Conservation (phyloP, 2,797 vertebrate species). For the Euthynnus affinis region DNA sequence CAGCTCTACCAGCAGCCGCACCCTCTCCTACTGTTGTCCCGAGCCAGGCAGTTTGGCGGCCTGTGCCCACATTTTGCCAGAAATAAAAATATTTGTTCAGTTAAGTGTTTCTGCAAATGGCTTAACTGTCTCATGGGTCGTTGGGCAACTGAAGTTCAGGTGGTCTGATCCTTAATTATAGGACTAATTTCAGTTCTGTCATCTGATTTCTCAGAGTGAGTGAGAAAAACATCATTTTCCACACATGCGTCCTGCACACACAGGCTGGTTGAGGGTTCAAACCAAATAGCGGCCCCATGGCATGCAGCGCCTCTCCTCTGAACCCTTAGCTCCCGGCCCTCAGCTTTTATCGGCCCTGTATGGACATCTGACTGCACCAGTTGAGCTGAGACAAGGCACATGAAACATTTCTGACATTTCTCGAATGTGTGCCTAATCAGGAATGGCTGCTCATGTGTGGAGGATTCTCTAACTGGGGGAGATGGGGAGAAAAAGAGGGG, state of each 20-base stretch:
- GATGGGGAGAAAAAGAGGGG: constrained; percentile 7
- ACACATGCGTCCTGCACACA: not conserved
- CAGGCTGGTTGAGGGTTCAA: constrained; percentile 17
- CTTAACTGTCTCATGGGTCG: constrained; percentile 1
- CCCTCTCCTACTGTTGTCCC: constrained; percentile 21
- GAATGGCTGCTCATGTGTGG: constrained; percentile 77
- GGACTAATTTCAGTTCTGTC: constrained; percentile 14
- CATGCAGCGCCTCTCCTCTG: constrained; percentile 34
- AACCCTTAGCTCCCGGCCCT: constrained; percentile 25
- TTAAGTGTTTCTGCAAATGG: constrained; percentile 67
- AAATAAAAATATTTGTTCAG: constrained; percentile 64
- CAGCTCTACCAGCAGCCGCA: constrained; percentile 46
- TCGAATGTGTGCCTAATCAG: constrained; percentile 83
- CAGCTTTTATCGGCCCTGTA: constrained; percentile 50
- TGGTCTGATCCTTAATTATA: constrained; percentile 3
- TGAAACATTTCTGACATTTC: constrained; percentile 84
- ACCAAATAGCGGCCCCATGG: constrained; percentile 34
- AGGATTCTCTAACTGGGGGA: constrained; percentile 56
- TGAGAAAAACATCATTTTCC: constrained; percentile 27
- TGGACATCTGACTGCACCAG: constrained; percentile 61
- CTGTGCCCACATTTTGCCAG: constrained; percentile 45
- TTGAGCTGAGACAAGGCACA: constrained; percentile 61
- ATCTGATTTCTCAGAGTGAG: constrained; percentile 37
- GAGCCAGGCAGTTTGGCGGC: constrained; percentile 29
- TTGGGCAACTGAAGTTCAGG: constrained; percentile 42